Evolutionary conservation across 2,888 invertebrate species (phyloP).

Genomic region (Ennomos quercinarius): DNA sequence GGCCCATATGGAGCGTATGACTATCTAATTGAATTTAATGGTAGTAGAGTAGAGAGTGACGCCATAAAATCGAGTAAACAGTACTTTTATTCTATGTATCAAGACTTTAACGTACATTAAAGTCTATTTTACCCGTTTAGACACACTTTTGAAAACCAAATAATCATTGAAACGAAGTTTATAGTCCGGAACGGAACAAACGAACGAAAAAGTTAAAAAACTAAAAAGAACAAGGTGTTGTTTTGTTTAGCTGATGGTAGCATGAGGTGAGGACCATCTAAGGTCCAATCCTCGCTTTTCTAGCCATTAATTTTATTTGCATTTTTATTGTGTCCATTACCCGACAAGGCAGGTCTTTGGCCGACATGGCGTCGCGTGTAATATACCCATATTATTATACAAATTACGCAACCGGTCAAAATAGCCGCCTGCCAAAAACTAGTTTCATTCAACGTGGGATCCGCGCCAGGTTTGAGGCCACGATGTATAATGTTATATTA

Average conservation of each 20-base stretch:
- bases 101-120: conserved; percentile 5
- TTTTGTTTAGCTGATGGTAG: no score
- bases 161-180: background rate
- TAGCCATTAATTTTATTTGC: conserved; percentile 73
- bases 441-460: conserved; percentile 68
- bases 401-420: conserved; percentile 73
- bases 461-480: conserved; percentile 49
- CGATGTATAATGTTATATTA: conserved; percentile 43
- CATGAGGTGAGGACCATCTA: conserved; percentile 28
- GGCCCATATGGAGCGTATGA: conserved; percentile 27
- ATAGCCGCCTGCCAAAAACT: conserved; percentile 78
- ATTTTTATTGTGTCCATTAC: conserved; percentile 72
- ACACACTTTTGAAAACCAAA: conserved; percentile 4
- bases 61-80: conserved; percentile 27
- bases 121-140: conserved; percentile 4
- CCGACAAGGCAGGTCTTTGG: conserved; percentile 64
- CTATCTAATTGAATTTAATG: conserved; percentile 32
- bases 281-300: conserved; percentile 53
- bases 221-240: no score
- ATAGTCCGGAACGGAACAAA: background rate
- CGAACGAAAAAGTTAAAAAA: background rate
- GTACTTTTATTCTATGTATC: conserved; percentile 8
- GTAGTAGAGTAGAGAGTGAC: conserved; percentile 28
- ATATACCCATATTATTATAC: conserved; percentile 15
- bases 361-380: conserved; percentile 52